Conservation (phyloP, 2,113 vertebrate species). For the Chionodraco myersi region DNA sequence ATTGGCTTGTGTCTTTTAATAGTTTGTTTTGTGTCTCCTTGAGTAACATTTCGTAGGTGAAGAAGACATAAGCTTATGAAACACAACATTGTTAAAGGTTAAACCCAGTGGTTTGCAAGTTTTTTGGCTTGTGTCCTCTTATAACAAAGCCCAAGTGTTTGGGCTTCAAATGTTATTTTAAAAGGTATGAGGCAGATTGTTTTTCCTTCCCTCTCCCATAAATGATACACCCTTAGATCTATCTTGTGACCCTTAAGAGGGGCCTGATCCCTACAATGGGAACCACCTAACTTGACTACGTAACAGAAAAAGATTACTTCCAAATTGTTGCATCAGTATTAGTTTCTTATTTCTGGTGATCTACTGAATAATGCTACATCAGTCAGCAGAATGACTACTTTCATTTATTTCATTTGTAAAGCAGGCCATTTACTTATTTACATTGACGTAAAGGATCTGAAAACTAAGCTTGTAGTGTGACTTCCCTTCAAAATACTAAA, state of each 20-base stretch:
- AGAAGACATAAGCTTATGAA: no score
- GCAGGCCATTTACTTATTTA: neutral
- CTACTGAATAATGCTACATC: neutral
- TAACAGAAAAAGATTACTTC: no score
- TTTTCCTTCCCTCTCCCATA: neutral
- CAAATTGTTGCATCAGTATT: neutral
- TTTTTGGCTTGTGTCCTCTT: no score
- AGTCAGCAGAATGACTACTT: no score
- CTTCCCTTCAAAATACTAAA: neutral
- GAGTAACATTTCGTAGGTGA: no score
- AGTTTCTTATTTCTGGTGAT: neutral
- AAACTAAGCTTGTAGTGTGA: neutral
- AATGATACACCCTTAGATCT: neutral
- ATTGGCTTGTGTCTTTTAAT: no score
- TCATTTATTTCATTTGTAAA: neutral
- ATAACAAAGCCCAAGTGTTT: no score
- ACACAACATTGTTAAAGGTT: no score
- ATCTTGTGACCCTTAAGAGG: neutral
- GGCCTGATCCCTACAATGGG: neutral
- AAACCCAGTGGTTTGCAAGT: no score
- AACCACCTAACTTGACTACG: neutral
- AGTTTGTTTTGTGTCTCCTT: no score
- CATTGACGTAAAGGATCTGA: neutral
- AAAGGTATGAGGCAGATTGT: neutral
- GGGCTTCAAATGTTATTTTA: no score